These are phyloP conservation scores for Prochilodus magdalenae DNA, from an alignment of 2,113 vertebrate genomes.

Conservation along the genomic window DNA sequence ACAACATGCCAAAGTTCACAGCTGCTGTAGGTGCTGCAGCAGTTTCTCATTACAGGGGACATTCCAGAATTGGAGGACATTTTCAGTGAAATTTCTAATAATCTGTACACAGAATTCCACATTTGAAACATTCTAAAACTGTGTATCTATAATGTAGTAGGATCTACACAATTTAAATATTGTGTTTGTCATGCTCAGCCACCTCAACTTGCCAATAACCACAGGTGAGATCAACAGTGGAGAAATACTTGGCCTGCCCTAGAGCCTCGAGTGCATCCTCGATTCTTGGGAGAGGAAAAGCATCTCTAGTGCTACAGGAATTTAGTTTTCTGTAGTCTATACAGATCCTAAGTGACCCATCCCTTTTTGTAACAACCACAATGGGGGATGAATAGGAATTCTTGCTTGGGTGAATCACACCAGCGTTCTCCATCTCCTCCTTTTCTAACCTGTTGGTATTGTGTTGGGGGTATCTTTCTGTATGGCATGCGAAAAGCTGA, in stretches of 20 bases:
- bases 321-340: slow-evolving; percentile 17
- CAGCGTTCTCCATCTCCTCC: slow-evolving; percentile 35
- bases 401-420: slow-evolving; percentile 41
- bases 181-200: neutral
- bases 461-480: slow-evolving; percentile 34
- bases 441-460: slow-evolving; percentile 22
- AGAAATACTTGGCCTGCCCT: too few species aligned
- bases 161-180: too few species aligned
- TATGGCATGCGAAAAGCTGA: slow-evolving; percentile 40
- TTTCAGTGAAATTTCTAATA: too few species aligned
- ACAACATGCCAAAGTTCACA: too few species aligned
- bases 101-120: too few species aligned
- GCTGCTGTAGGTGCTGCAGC: too few species aligned
- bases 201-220: slow-evolving; percentile 54
- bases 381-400: slow-evolving; percentile 44
- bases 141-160: too few species aligned
- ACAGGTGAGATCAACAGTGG: slow-evolving; percentile 36
- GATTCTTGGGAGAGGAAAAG: neutral
- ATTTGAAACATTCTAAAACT: too few species aligned
- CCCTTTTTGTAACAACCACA: slow-evolving; percentile 40
- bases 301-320: too few species aligned
- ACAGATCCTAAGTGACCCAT: slow-evolving; percentile 45
- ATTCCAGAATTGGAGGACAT: too few species aligned
- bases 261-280: neutral
- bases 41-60: too few species aligned